Base-by-base conservation (phyloP, 1,140 invertebrate species). In the Parapsyche elsis region DNA sequence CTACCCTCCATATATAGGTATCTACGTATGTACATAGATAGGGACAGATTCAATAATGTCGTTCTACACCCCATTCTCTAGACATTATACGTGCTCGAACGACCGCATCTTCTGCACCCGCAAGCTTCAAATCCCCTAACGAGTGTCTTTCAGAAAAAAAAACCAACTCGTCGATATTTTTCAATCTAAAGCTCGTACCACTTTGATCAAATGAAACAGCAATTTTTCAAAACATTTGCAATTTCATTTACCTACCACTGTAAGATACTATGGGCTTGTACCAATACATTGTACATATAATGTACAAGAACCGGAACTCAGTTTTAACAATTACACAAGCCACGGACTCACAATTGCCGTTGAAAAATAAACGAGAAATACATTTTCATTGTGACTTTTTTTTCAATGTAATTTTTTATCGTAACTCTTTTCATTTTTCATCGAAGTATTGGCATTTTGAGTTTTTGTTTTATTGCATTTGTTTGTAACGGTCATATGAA, bases 11-110 rank as follows among this genome's bases (percentile, higher is more conserved):
- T n/a, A 71, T 71, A 21, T 21, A 71, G 4, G 45, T 46, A 46
- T 46, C 9, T 30, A 24, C 16, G 26, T 9, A 71, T 71, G n/a
- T n/a, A 38, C 14, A 38, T 71, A 71, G 23, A 30, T 38, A 5
- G 21, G 26, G 70, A 71, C 24, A 45, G 16, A 30, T 75, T 30
- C 73, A 57, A 75, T 75, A 75, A 53, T 75, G 73, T 75, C 73
- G 71, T 74, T 53, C 46, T 59, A 57, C 73, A 26, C 38, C 21
- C 73, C 21, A 75, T 59, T 75, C 49, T 75, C 26, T 46, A 7
- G 71, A 49, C 24, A 73, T 75, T 75, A 75, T 49, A 59, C n/a
- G 45, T 24, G 73, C 73, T 23, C 21, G 46, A 75, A 75, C 23
- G 49, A 21, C 21, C 24, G 26, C 73, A 49, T 10, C 38, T 16